Base-by-base conservation (phyloP, 2,113 vertebrate genomes). In the Lophius piscatorius region DNA sequence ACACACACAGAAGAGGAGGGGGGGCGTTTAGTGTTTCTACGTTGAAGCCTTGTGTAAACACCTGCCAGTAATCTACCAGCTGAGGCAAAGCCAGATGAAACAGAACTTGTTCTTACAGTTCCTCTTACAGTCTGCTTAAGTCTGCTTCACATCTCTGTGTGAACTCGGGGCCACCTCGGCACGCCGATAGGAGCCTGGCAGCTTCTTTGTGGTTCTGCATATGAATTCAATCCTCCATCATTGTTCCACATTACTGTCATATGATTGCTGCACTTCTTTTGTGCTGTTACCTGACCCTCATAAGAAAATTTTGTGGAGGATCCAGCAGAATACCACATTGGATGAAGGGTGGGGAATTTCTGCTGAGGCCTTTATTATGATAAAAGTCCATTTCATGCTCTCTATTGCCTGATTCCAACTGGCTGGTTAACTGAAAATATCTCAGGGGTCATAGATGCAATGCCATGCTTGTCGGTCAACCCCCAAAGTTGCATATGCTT, bases 1-100 rank as follows among this genome's bases (percentile, higher is more conserved):
- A 49, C 21, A 56, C 6, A 38, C 12, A 36, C 7, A 17, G 10
- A 34, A 35, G 39, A 28, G 44, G 33, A 16, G 35, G 49, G 26
- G 36, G 23, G 35, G 44, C 1, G 17, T 46, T 63, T 46, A 34
- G 63, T 20, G 44, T 87, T 76, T 67, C 63, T 77, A 36, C 24
- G 14, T 35, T 64, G 21, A 59, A 76, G 62, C 56, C 71, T 69
- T 84, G 70, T 69, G 72, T 86, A 85, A 87, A 87, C 82, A 86
- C 69, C 74, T 79, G 82, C 67, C 81, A 75, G 72, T 71, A 62
- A 81, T 81, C 71, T 50, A 74, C 29, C 58, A 65, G 76, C 63
- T 85, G 80, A 82, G 84, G 74, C 72, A 60, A 82, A 81, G 80
- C 77, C 68, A 76, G 73, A 73, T 81, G 75, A 84, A 85, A 74